Conservation (phyloP, 1,140 invertebrate genomes). For the Chelonus insularis region DNA sequence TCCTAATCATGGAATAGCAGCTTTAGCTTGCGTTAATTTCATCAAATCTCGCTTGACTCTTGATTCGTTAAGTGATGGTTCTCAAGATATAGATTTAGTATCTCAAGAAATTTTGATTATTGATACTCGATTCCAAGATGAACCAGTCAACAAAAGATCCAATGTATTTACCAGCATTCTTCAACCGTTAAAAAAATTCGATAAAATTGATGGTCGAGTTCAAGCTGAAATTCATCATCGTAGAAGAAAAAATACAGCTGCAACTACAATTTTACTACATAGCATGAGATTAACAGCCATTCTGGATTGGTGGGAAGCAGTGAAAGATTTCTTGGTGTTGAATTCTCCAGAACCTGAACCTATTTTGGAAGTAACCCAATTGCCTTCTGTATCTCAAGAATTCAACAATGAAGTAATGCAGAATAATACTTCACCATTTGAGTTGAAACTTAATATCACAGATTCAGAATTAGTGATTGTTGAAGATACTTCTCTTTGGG, state of each 20-base stretch:
- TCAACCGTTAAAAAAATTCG: conserved; percentile 68
- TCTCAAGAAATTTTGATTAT: conserved; percentile 88
- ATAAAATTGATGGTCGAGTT: conserved; percentile 64
- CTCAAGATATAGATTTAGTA: conserved; percentile 90
- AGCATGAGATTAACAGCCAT: conserved; percentile 95
- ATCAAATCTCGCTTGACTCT: conserved; percentile 85
- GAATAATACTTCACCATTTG: conserved; percentile 61
- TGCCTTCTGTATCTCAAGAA: conserved; percentile 14
- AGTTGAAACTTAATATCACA: conserved; percentile 91
- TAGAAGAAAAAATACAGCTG: conserved; percentile 69
- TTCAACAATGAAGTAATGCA: conserved; percentile 9
- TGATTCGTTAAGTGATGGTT: conserved; percentile 83
- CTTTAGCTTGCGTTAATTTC: conserved; percentile 88
- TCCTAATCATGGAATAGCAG: conserved; percentile 62
- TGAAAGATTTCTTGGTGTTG: conserved; percentile 76
- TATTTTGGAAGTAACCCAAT: conserved; percentile 25
- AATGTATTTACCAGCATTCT: conserved; percentile 92
- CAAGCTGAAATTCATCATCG: conserved; percentile 83
- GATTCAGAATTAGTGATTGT: conserved; percentile 94
- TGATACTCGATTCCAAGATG: conserved; percentile 76
- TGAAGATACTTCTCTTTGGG: conserved; percentile 83
- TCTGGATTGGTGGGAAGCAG: conserved; percentile 89
- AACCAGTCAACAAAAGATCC: conserved; percentile 70
- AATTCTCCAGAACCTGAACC: conserved; percentile 51
- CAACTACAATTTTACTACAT: conserved; percentile 90